Conservation (phyloP, 1,140 invertebrate genomes). For the Tetramorium simillimum region DNA sequence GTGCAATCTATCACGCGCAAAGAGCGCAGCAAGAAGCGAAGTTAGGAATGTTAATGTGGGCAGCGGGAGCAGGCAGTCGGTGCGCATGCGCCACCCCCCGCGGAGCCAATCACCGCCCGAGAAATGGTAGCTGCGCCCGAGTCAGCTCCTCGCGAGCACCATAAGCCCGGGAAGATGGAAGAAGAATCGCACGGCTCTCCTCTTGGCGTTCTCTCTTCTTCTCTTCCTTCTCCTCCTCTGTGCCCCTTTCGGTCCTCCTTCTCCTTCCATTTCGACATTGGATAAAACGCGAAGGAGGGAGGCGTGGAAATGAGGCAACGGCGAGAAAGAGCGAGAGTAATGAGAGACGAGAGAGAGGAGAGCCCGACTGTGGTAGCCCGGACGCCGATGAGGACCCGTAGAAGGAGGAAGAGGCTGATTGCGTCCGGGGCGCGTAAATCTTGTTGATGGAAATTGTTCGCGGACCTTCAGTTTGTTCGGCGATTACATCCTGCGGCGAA, state of each 20-base stretch:
- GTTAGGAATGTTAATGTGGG: constrained; percentile 83
- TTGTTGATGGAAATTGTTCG: constrained; percentile 82
- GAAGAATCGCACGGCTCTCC: constrained; percentile 64
- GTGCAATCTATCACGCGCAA: constrained; percentile 82
- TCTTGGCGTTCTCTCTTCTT: constrained; percentile 56
- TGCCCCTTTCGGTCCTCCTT: not conserved
- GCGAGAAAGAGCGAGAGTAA: constrained; percentile 50
- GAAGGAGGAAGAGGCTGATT: constrained; percentile 75
- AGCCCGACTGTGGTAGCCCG: constrained; percentile 41
- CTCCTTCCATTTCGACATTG: constrained; percentile 54
- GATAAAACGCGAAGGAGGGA: constrained; percentile 56
- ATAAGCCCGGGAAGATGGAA: constrained; percentile 72
- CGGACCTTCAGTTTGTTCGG: constrained; percentile 78
- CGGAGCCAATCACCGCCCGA: constrained; percentile 84
- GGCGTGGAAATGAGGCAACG: constrained; percentile 34
- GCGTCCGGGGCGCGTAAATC: constrained; percentile 81
- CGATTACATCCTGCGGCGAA: constrained; percentile 82
- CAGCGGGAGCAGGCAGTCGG: constrained; percentile 75
- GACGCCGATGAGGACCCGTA: constrained; percentile 54
- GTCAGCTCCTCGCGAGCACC: constrained; percentile 76
- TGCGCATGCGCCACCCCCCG: constrained; percentile 83
- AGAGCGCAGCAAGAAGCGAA: constrained; percentile 80
- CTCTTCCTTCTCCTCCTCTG: constrained; percentile 27
- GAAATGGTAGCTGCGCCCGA: constrained; percentile 83
- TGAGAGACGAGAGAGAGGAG: constrained; percentile 50